Conservation (phyloP, 2,113 vertebrate species). For the Pica pica region DNA sequence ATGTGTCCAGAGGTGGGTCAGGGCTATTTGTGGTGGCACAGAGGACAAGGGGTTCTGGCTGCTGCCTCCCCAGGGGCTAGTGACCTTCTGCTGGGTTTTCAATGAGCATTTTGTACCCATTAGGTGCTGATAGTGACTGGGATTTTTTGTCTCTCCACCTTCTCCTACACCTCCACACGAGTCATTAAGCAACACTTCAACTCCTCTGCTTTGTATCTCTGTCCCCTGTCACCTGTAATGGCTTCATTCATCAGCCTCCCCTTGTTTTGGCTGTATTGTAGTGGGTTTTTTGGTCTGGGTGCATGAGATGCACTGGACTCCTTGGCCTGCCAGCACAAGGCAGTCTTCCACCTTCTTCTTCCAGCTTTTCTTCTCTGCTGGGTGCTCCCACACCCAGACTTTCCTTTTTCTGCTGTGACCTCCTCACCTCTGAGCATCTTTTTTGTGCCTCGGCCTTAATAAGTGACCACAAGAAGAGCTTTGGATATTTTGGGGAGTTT, state of each 20-base stretch:
- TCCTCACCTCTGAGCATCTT: neutral
- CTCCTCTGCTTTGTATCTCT: neutral
- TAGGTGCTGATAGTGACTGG: neutral
- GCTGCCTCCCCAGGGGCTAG: neutral
- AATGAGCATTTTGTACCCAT: neutral
- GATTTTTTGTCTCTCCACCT: neutral
- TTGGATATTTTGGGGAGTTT: neutral
- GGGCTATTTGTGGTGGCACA: neutral
- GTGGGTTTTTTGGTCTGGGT: neutral
- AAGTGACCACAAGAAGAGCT: neutral
- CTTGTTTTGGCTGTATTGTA: neutral
- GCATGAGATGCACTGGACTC: neutral
- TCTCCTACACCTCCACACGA: neutral
- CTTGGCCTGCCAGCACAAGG: neutral
- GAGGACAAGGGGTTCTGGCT: neutral
- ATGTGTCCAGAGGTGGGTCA: neutral
- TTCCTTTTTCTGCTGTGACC: neutral
- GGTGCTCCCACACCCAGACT: neutral
- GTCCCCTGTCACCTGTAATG: neutral
- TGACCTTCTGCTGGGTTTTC: neutral
- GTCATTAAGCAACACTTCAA: neutral
- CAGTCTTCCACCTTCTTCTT: neutral
- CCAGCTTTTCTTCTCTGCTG: neutral
- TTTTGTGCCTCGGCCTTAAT: neutral
- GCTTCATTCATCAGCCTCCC: neutral